Conservation (phyloP, 2,797 vertebrate genomes). For the Oreochromis grahami region DNA sequence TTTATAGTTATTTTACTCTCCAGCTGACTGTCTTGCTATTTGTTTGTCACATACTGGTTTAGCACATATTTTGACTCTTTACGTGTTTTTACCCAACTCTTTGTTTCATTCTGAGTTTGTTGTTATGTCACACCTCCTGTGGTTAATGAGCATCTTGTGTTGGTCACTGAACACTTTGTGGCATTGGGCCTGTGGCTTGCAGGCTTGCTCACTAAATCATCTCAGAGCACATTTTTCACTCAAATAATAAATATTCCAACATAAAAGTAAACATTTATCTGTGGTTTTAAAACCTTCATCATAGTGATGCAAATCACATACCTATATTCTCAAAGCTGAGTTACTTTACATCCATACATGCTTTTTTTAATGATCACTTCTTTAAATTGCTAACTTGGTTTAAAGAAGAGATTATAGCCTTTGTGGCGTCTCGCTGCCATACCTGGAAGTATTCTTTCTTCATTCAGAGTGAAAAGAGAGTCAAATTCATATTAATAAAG, state of each 20-base stretch:
- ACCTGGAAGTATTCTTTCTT: conserved; percentile 27
- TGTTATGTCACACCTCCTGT: not conserved
- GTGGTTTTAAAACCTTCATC: not conserved
- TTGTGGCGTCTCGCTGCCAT: conserved; percentile 1
- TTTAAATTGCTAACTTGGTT: not conserved
- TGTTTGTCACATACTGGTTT: not conserved
- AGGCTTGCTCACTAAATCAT: not conserved
- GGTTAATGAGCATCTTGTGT: not conserved
- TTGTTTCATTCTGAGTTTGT: not conserved
- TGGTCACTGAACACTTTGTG: not conserved
- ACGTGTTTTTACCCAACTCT: not conserved
- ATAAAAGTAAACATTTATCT: not conserved
- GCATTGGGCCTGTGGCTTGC: not conserved
- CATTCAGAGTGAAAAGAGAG: conserved; percentile 10
- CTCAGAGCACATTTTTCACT: not conserved
- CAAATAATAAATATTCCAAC: not conserved
- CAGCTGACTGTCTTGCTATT: not conserved
- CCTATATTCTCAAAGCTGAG: not conserved
- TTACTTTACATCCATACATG: not conserved
- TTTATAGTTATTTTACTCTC: not conserved
- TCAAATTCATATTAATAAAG: conserved; percentile 35
- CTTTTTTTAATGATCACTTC: conserved; percentile 9
- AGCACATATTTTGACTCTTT: not conserved
- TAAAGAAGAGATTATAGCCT: conserved; percentile 19
- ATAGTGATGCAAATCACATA: not conserved